Conservation (phyloP, 30 jellyfish, hydroid and myxozoan genomes). For the Clytia hemisphaerica region DNA sequence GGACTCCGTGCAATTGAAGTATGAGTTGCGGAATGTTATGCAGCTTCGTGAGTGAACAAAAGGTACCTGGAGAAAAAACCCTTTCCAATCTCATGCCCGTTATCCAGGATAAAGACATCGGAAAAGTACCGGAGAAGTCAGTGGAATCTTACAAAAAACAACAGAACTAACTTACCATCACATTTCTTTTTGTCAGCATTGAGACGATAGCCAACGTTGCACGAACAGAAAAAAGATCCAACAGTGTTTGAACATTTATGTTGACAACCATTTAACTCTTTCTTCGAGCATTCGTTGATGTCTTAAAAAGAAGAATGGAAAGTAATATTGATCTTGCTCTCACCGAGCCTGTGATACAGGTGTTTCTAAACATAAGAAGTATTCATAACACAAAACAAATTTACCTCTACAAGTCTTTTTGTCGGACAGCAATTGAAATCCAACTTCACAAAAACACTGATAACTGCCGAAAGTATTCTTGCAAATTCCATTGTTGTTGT, state of each 20-base stretch:
- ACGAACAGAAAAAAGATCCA: slow-evolving; percentile 61
- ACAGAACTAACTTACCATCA: slow-evolving; percentile 20
- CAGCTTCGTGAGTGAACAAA: no score
- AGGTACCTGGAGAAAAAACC: no score
- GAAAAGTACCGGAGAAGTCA: no score
- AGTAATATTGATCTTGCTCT: no score
- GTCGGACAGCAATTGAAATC: slow-evolving; percentile 13
- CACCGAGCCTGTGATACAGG: no score
- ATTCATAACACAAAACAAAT: no score
- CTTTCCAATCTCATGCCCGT: no score
- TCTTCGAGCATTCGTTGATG: slow-evolving; percentile 33
- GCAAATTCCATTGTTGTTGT: slow-evolving; percentile 34
- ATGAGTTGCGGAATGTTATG: no score
- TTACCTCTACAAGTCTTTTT: slow-evolving; percentile 7
- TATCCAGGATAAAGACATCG: no score
- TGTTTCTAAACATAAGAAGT: no score
- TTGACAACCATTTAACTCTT: slow-evolving; percentile 35
- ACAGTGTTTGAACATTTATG: slow-evolving; percentile 53
- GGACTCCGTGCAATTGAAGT: no score
- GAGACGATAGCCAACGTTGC: slow-evolving; percentile 42
- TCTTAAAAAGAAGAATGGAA: slow-evolving; percentile 20
- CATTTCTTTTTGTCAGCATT: slow-evolving; percentile 29
- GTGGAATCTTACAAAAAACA: no score
- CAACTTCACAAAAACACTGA: slow-evolving; percentile 41
- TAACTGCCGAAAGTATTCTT: slow-evolving; percentile 45